Conservation (phyloP, 2,113 vertebrate species). For the Cacatua alba region DNA sequence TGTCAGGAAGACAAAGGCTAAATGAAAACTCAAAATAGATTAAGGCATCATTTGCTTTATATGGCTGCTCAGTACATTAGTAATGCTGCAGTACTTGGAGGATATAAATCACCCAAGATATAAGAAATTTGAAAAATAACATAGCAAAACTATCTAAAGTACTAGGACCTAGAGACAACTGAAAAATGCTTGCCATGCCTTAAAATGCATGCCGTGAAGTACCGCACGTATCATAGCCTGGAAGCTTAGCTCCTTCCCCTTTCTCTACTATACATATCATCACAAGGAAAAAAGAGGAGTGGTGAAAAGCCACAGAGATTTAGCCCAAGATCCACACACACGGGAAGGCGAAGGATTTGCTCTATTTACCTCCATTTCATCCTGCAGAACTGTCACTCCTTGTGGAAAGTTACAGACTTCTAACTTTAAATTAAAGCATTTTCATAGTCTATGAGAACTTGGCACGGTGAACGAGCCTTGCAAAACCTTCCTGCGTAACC, state of each 20-base stretch:
- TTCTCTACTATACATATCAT: not conserved
- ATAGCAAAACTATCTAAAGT: not conserved
- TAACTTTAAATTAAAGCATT: not conserved
- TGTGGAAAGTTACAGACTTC: not conserved
- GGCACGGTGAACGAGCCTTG: not conserved
- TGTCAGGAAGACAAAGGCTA: not conserved
- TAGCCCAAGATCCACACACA: not conserved
- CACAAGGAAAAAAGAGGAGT: not conserved
- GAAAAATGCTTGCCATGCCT: not conserved
- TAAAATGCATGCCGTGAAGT: not conserved
- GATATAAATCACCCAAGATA: not conserved
- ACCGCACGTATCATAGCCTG: rapidly evolving
- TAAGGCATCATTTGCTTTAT: not conserved
- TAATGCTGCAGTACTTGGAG: not conserved
- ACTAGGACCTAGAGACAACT: not conserved
- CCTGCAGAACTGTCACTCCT: not conserved
- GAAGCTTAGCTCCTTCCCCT: not conserved
- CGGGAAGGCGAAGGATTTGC: rapidly evolving
- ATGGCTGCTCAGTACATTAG: not conserved
- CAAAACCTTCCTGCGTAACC: not conserved
- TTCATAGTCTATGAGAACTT: not conserved
- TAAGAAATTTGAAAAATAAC: not conserved
- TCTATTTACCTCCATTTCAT: not conserved
- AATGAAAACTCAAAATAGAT: not conserved
- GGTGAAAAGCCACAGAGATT: rapidly evolving